Conservation (phyloP, 1,140 invertebrate species). For the Nephila pilipes region DNA sequence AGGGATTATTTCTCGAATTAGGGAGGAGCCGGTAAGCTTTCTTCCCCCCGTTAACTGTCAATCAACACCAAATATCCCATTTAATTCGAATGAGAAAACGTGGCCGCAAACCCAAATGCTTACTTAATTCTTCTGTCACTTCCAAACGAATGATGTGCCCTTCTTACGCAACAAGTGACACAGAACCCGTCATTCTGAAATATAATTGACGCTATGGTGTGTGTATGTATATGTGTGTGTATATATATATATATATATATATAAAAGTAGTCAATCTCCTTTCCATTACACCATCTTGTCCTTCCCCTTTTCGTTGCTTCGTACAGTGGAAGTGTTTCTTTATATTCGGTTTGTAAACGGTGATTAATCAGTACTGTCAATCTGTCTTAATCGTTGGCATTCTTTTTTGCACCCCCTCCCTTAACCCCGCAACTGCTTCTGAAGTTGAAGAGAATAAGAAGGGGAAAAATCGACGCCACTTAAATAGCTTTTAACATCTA, state of each 20-base stretch:
- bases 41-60: constrained; percentile 28
- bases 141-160: constrained; percentile 18
- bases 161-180: constrained; percentile 57
- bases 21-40: background rate
- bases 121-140: constrained; percentile 35
- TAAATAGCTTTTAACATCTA: constrained; percentile 75
- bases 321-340: constrained; percentile 44
- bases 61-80: constrained; percentile 53
- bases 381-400: constrained; percentile 54
- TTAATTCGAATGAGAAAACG: constrained; percentile 41
- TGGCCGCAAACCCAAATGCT: constrained; percentile 5
- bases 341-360: constrained; percentile 72
- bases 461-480: constrained; percentile 32
- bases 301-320: background rate
- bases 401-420: background rate
- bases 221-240: too few relatives aligned
- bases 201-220: constrained; percentile 48
- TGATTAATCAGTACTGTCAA: constrained; percentile 74
- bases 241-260: too few relatives aligned
- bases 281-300: constrained; percentile 34
- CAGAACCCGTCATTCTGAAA: constrained; percentile 61
- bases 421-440: background rate
- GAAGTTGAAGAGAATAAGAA: background rate
- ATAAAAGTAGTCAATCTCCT: background rate
- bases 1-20: background rate